Evolutionary conservation across 1,140 invertebrate genomes (phyloP), one percentile per base, ranked within the genome.

Genomic region (Nomia melanderi): DNA sequence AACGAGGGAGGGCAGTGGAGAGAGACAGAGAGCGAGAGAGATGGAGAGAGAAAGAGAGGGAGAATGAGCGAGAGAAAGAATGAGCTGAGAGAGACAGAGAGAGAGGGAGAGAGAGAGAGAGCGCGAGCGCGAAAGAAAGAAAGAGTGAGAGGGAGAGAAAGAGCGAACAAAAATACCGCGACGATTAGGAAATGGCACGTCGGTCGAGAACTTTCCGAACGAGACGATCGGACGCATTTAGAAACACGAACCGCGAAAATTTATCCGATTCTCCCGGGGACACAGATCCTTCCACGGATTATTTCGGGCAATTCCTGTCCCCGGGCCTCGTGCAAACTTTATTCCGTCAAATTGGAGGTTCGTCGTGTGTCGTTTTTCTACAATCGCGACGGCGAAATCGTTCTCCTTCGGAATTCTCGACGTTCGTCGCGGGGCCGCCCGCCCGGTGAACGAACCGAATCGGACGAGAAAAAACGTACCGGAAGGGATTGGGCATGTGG

Each of bases 361-460:
- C n/a, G n/a, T n/a, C n/a, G n/a, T n/a, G n/a, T n/a, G n/a, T n/a
- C n/a, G n/a, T n/a, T n/a, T n/a, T n/a, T n/a, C n/a, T n/a, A n/a
- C n/a, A n/a, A n/a, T n/a, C n/a, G n/a, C n/a, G n/a, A n/a, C n/a
- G n/a, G n/a, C n/a, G n/a, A n/a, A n/a, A n/a, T 72, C 76, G 74
- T 73, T 77, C 80, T 83, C 69, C 50, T 66, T 67, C 79, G 81
- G 60, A 83, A 72, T 78, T 65, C 74, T 83, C 67, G 74, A 74
- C 41, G 41, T 17, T n/a, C 50, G 50, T 27, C 54, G 73, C 29
- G 23, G 14, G 41, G 23, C n/a, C 47, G 17, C 8, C 7, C 20
- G 17, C 20, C n/a, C n/a, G n/a, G n/a, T n/a, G 47, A 50, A n/a
- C 47, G 20, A 50, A n/a, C 14, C 41, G 41, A n/a, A n/a, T n/a